phyloP scores from a whole-genome alignment of 2,797 vertebrate genomes.

The Pipistrellus nathusii region DNA sequence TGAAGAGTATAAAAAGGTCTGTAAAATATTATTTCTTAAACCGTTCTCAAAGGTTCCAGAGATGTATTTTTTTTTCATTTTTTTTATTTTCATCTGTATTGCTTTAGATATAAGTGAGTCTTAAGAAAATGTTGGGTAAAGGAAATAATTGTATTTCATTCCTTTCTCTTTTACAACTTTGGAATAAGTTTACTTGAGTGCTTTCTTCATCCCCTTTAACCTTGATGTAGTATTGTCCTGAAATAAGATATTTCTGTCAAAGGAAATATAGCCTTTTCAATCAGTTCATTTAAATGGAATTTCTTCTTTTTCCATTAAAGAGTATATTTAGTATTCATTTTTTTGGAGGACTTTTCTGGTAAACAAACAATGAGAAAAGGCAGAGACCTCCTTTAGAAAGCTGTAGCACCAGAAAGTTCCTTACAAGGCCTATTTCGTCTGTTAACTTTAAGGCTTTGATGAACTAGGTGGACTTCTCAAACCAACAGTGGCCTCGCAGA shows the following conservation, averaged over 20 bases:
- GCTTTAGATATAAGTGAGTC: neutral
- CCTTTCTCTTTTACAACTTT: neutral
- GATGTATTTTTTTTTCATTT: neutral
- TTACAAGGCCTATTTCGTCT: slow-evolving; percentile 74
- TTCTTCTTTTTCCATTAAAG: slow-evolving; percentile 29
- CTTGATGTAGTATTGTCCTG: slow-evolving; percentile 33
- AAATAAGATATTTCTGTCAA: slow-evolving; percentile 16
- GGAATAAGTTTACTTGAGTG: neutral
- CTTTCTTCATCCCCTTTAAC: slow-evolving; percentile 11
- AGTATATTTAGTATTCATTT: neutral
- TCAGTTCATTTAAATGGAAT: slow-evolving; percentile 43
- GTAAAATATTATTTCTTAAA: slow-evolving; percentile 31
- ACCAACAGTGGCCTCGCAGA: slow-evolving; percentile 95
- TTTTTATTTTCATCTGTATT: neutral
- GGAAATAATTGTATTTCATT: neutral
- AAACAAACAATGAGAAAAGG: slow-evolving; percentile 44
- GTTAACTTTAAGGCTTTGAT: slow-evolving; percentile 92
- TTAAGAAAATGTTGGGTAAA: neutral
- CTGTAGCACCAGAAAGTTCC: slow-evolving; percentile 72
- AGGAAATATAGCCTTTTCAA: neutral
- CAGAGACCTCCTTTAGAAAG: slow-evolving; percentile 68
- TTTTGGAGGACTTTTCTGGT: slow-evolving; percentile 25
- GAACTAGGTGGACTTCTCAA: slow-evolving; percentile 96
- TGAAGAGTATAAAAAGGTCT: slow-evolving; percentile 31
- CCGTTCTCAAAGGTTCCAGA: slow-evolving; percentile 1